Base-by-base conservation (phyloP, 1,140 invertebrate species). In the Calosoma granatense region DNA sequence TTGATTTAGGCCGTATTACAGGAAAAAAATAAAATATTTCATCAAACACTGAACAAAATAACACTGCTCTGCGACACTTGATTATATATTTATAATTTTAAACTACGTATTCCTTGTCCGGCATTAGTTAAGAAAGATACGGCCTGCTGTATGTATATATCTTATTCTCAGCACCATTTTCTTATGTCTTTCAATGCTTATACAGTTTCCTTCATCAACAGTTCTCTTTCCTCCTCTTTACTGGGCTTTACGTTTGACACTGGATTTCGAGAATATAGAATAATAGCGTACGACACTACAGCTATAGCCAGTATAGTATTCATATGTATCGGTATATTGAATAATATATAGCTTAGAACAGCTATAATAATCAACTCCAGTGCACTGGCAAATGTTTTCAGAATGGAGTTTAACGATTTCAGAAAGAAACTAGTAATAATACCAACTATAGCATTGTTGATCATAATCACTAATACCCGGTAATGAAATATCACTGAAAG, bases 381-480 rank as follows among this genome's bases (percentile, higher is more conserved):
- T 22, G 93, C 93, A 75, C 91, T 92, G 1, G 94, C 94, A 76
- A 97, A 97, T 6, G 91, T 95, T 76, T 98, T 98, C 41, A 97
- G 74, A 65, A 97, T 97, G 6, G 94, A 97, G 74, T 97, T 97
- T 56, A 97, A 78, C 60, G 85, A 90, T 67, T 91, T 90, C 1
- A 98, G 76, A 66, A 97, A 97, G 67, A 97, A 89, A 70, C 91
- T 94, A 0, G 94, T 97, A 1, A 94, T 87, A 63, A 98, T 93
- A 20, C 94, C 94, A 55, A 94, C 86, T 1, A 86, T 81, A 1
- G 92, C 87, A 76, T 92, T 95, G 68, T 97, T 97, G 0, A 92
- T 64, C 65, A 94, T 88, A 17, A 96, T 90, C 12, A 88, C 70
- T 20, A 94, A 67, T 0, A 94, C 88, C 71, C 83, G 81, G 15